Base-by-base conservation (phyloP, 2,888 invertebrate species). In the Tyria jacobaeae region DNA sequence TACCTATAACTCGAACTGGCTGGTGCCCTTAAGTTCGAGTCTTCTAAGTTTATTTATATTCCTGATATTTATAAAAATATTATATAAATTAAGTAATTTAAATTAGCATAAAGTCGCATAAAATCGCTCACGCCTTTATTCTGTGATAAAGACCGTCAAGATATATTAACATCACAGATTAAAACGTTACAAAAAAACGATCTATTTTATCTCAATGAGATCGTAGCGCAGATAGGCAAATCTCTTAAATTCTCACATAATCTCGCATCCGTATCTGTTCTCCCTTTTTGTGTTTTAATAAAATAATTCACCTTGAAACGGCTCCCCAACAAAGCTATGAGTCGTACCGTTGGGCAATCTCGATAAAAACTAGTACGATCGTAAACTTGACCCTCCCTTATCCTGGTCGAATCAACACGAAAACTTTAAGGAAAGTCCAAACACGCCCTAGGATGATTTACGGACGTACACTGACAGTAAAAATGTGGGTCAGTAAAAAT, bases 341-440 rank as follows among this genome's bases (percentile, higher is more conserved):
- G 87, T 85, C 84, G 81, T 83, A 64, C 66, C 83, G 82, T 82
- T 75, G 84, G 84, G 82, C 87, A 89, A 91, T 91, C 91, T 89
- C 89, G 91, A 91, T 91, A 91, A 91, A 88, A 90, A 87, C 87
- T 82, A 83, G 86, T 80, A 73, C 82, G 86, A 85, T 90, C 88
- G 87, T 91, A 91, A 92, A 91, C 86, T 87, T 87, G 88, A 90
- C 91, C 91, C 88, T 84, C 82, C 75, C 79, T 89, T 91, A 89
- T 90, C 89, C 84, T 79, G 75, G 74, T 73, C 82, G 80, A 86
- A 91, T 89, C 89, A 87, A 89, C 89, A 87, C 86, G 86, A 76
- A 84, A 87, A 87, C 71, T 81, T 78, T 68, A 74, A 74, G 73
- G 76, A 68, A 78, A 79, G 68, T 75, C 78, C 79, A 78, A 77